Conservation (phyloP, 2,797 vertebrate species). For the Ptychobarbus kaznakovi region DNA sequence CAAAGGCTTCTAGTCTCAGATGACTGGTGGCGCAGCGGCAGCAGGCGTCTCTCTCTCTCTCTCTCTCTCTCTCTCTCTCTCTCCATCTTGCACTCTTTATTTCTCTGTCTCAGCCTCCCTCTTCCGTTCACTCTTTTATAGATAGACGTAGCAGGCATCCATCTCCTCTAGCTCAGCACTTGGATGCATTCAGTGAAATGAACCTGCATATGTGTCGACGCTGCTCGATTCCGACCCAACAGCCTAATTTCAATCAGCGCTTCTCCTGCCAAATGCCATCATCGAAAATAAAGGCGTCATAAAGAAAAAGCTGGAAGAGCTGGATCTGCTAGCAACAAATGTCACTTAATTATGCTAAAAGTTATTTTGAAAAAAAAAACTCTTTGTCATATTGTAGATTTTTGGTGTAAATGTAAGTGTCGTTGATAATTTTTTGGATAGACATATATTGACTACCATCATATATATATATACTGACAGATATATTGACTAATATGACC, state of each 20-base stretch:
- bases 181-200: conserved; percentile 56
- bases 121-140: conserved; percentile 38
- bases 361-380: neutral
- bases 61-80: neutral
- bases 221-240: conserved; percentile 56
- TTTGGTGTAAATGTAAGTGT: neutral
- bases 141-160: conserved; percentile 27
- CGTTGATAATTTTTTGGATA: neutral
- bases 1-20: conserved; percentile 57
- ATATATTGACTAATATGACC: neutral
- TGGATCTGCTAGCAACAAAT: neutral
- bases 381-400: neutral
- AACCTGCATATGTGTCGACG: conserved; percentile 42
- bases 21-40: conserved; percentile 58
- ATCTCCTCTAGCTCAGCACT: conserved; percentile 47
- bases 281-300: conserved; percentile 4
- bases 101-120: conserved; percentile 24
- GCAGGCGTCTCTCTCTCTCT: conserved; percentile 16
- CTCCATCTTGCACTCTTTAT: neutral
- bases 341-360: neutral
- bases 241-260: conserved; percentile 47
- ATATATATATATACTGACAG: neutral
- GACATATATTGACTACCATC: neutral
- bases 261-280: conserved; percentile 37
- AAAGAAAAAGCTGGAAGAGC: conserved; percentile 4